phyloP scores from a whole-genome alignment of 2,113 vertebrate species.

The Gila orcuttii region DNA sequence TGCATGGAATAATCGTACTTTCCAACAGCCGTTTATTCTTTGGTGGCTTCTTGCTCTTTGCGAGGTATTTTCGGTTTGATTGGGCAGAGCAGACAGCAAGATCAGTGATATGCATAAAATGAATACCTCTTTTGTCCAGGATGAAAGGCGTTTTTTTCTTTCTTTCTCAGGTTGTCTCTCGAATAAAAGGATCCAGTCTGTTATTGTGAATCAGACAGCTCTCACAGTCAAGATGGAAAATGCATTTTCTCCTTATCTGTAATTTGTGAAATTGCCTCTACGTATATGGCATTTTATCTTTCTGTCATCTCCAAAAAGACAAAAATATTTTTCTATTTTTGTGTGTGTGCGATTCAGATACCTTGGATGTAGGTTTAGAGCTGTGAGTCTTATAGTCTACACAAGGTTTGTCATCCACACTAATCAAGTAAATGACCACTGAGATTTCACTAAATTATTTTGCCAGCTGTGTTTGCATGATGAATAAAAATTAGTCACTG shows the following conservation, averaged over 20 bases:
- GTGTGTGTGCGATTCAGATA: not conserved
- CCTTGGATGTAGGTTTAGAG: not conserved
- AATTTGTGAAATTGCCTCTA: slow-evolving; percentile 4
- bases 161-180: slow-evolving; percentile 8
- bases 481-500: not conserved
- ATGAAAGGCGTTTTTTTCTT: slow-evolving; percentile 4
- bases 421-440: slow-evolving; percentile 27
- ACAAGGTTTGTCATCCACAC: not conserved
- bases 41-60: not conserved
- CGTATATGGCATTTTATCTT: slow-evolving; percentile 6
- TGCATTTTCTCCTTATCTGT: slow-evolving; percentile 17
- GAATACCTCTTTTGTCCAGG: slow-evolving; percentile 36
- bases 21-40: slow-evolving; percentile 22
- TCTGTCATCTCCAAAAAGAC: not conserved
- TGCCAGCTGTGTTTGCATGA: not conserved
- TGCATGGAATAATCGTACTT: not conserved
- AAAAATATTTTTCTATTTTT: slow-evolving; percentile 1
- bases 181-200: slow-evolving; percentile 19
- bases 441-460: slow-evolving; percentile 18
- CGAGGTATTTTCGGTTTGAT: not conserved
- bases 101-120: slow-evolving; percentile 37
- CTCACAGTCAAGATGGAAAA: slow-evolving; percentile 23
- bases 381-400: slow-evolving; percentile 5
- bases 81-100: slow-evolving; percentile 27
- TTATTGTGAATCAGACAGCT: slow-evolving; percentile 13